Evolutionary conservation across 1,140 invertebrate species (phyloP).

Genomic region (Saccostrea glomerata): DNA sequence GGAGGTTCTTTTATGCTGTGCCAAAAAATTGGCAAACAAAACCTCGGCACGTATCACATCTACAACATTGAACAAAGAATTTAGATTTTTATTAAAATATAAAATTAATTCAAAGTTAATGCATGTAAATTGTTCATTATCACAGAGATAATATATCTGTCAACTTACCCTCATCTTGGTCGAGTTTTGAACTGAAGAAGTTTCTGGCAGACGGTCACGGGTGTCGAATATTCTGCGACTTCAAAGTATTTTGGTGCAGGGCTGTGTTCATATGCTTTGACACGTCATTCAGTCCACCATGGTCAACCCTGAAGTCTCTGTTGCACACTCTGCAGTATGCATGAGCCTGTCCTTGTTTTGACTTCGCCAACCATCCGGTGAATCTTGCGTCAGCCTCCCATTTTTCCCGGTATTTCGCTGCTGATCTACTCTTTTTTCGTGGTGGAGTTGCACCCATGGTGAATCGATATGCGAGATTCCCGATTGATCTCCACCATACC

Average conservation of each 20-base stretch:
- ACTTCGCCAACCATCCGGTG: background rate
- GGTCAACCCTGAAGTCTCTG: constrained; percentile 38
- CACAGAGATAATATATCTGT: too few relatives aligned
- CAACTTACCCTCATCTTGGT: too few relatives aligned
- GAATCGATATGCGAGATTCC: background rate
- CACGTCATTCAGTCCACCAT: constrained; percentile 22
- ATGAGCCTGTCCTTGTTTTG: background rate
- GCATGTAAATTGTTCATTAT: background rate
- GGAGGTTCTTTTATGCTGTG: too few relatives aligned
- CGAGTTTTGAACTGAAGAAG: background rate
- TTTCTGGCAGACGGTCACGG: background rate
- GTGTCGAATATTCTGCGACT: constrained; percentile 5
- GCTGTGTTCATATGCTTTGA: background rate
- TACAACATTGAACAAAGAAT: too few relatives aligned
- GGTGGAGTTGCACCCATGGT: constrained; percentile 18
- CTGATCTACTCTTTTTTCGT: background rate
- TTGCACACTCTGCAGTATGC: background rate
- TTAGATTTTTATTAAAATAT: too few relatives aligned
- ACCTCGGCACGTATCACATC: too few relatives aligned
- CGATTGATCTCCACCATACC: too few relatives aligned
- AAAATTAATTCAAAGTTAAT: too few relatives aligned
- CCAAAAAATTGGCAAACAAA: too few relatives aligned
- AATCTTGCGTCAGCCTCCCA: background rate
- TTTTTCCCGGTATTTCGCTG: background rate
- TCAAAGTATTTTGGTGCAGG: background rate